A percentile compares a stretch with the other conserved stretches of the same genome.
Conservation (phyloP, 2,113 vertebrate genomes). For the Pygoscelis adeliae region DNA sequence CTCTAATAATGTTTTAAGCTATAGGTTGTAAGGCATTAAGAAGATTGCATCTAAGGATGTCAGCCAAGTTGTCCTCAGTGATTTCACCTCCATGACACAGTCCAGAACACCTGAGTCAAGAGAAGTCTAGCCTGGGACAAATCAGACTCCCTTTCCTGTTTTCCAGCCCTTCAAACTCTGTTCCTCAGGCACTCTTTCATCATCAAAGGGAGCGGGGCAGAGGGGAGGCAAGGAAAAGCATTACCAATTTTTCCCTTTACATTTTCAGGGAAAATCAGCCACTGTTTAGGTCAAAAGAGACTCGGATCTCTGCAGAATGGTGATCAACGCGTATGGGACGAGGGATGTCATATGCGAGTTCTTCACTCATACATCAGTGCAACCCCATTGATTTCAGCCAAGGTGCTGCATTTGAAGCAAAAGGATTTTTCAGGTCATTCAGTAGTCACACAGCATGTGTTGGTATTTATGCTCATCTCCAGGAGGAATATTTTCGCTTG, state of each 20-base stretch:
- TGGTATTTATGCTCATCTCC: not conserved
- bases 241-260: not conserved
- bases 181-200: not conserved
- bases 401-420: not conserved
- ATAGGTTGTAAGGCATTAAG: not conserved
- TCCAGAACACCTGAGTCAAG: not conserved
- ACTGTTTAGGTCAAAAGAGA: not conserved
- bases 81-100: not conserved
- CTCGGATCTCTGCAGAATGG: not conserved
- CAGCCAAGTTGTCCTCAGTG: not conserved
- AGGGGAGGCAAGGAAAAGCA: not conserved
- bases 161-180: not conserved
- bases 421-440: not conserved
- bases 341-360: not conserved
- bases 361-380: not conserved
- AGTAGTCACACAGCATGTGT: not conserved
- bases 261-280: not conserved
- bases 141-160: not conserved
- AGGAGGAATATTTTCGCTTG: not conserved
- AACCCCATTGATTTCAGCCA: not conserved
- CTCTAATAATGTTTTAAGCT: not conserved
- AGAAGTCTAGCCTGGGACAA: not conserved
- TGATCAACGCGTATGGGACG: rapidly evolving
- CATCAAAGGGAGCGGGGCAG: not conserved
- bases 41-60: not conserved